Conservation (phyloP, 2,888 invertebrate species). For the Apocheima hispidaria region DNA sequence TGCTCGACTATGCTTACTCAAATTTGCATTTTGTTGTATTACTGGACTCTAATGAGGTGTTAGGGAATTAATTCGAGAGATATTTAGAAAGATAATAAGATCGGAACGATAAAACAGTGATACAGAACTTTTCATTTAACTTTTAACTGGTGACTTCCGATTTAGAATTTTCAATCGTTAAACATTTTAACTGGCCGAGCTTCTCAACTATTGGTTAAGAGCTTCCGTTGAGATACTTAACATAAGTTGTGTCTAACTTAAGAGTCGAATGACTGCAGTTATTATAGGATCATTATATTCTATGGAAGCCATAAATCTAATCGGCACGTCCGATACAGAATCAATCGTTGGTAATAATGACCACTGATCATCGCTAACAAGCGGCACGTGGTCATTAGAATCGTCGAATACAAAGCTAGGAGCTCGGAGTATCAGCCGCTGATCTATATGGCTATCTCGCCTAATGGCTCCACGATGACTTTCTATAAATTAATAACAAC, state of each 20-base stretch:
- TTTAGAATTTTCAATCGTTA: slow-evolving; percentile 65
- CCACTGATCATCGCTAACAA: slow-evolving; percentile 79
- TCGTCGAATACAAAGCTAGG: slow-evolving; percentile 72
- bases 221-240: slow-evolving; percentile 31
- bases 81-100: slow-evolving; percentile 70
- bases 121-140: slow-evolving; percentile 60
- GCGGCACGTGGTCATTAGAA: slow-evolving; percentile 81
- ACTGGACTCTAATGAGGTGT: slow-evolving; percentile 81
- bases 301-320: slow-evolving; percentile 78
- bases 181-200: slow-evolving; percentile 57
- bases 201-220: slow-evolving; percentile 42
- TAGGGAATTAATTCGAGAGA: slow-evolving; percentile 78
- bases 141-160: slow-evolving; percentile 72
- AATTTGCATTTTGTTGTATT: slow-evolving; percentile 79
- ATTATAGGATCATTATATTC: slow-evolving; percentile 73
- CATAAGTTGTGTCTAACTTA: not conserved
- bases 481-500: slow-evolving; percentile 86
- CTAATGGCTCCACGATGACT: slow-evolving; percentile 83
- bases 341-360: slow-evolving; percentile 73
- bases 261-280: slow-evolving; percentile 54
- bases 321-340: slow-evolving; percentile 66
- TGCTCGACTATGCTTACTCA: slow-evolving; percentile 70
- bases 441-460: slow-evolving; percentile 81
- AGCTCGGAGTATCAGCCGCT: slow-evolving; percentile 61
- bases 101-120: slow-evolving; percentile 66